Evolutionary conservation across 2,888 invertebrate species (phyloP).

Genomic region (Agrotis clavis): DNA sequence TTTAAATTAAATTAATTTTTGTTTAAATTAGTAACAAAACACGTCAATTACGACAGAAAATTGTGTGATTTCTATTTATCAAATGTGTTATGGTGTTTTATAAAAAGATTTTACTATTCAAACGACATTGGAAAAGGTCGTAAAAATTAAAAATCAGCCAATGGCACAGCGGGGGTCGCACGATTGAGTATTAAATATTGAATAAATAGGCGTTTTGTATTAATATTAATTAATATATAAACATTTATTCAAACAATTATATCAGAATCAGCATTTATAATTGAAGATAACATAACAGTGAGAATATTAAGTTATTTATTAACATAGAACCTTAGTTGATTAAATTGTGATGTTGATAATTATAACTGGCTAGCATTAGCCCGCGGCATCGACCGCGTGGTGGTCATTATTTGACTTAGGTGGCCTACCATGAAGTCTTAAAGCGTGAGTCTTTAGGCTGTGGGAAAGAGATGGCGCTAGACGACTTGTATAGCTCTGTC

Average conservation of each 20-base stretch:
- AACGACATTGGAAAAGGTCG: conserved; percentile 48
- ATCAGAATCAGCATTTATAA: conserved; percentile 58
- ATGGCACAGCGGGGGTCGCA: conserved; percentile 53
- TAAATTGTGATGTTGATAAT: conserved; percentile 29
- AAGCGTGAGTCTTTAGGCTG: no score
- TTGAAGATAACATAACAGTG: conserved; percentile 51
- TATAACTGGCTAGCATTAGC: conserved; percentile 3
- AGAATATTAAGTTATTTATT: conserved; percentile 57
- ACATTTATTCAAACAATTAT: conserved; percentile 59
- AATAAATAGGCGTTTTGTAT: conserved; percentile 45
- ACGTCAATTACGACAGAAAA: conserved; percentile 13
- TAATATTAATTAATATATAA: conserved; percentile 57
- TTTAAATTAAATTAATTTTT: no score
- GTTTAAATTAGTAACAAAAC: conserved; percentile 40
- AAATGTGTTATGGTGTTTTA: conserved; percentile 4
- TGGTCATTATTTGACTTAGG: no score
- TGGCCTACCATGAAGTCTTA: no score
- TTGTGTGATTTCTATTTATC: conserved; percentile 28
- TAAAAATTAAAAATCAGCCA: conserved; percentile 44
- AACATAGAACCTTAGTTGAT: conserved; percentile 30
- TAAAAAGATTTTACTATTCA: conserved; percentile 36
- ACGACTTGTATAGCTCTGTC: no score
- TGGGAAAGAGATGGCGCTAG: no score
- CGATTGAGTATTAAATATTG: conserved; percentile 27
- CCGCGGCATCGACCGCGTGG: no score